phyloP scores from a whole-genome alignment of 92 coral and sea anemone species.

The Umimayanthus kanabou region DNA sequence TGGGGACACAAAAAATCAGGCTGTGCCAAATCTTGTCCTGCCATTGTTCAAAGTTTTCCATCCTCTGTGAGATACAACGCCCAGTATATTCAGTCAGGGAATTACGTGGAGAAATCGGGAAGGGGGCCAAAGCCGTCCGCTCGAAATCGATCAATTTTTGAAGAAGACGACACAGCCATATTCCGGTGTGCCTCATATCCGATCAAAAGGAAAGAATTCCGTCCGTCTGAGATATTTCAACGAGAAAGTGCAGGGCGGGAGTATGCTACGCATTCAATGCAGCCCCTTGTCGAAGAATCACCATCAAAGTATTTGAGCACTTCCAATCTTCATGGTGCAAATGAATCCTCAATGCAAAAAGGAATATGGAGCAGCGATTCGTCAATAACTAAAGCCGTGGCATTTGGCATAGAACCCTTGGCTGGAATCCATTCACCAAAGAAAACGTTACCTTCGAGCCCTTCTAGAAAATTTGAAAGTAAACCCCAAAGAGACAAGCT shows the following conservation, averaged over 20 bases:
- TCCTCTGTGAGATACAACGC: conserved; percentile 32
- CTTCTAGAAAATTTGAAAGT: conserved; percentile 7
- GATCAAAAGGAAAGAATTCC: background rate
- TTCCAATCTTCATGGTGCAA: background rate
- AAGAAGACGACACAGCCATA: conserved; percentile 29
- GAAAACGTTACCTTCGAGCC: conserved; percentile 15
- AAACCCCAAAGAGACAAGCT: background rate
- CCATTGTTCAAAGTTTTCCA: conserved; percentile 36
- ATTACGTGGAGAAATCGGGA: conserved; percentile 20
- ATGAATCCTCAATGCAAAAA: background rate
- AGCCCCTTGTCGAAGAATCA: background rate
- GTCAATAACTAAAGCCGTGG: background rate
- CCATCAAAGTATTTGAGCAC: conserved; percentile 7
- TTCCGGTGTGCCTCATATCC: conserved; percentile 11
- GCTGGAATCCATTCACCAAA: conserved; percentile 43
- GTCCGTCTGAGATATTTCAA: background rate
- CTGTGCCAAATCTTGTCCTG: conserved; percentile 28
- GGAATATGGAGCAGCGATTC: conserved; percentile 43
- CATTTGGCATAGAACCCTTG: conserved; percentile 33
- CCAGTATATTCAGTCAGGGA: conserved; percentile 39
- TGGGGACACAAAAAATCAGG: conserved; percentile 20
- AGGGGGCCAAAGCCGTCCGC: background rate
- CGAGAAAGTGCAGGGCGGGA: background rate
- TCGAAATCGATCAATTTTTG: conserved; percentile 18
- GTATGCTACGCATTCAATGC: background rate